Evolutionary conservation across 2,888 invertebrate species (phyloP).

Genomic region (Sisyra terminalis): DNA sequence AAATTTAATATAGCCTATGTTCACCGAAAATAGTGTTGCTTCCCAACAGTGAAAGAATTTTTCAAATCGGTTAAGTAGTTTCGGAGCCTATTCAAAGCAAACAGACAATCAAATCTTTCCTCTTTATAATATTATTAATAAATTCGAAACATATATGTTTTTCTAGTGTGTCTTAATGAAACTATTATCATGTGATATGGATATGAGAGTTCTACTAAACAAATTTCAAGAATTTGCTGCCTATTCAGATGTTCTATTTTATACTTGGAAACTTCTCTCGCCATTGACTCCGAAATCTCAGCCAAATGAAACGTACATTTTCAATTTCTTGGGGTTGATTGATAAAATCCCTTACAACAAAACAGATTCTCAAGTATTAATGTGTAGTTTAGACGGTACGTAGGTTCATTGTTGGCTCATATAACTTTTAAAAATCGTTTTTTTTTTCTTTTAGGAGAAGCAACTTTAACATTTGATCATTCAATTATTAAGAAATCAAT

Average conservation of each 20-base stretch:
- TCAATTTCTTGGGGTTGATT: conserved; percentile 45
- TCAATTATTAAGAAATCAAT: conserved; percentile 34
- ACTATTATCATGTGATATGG: conserved; percentile 41
- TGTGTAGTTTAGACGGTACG: conserved; percentile 30
- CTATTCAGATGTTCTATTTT: conserved; percentile 59
- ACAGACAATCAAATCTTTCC: too few species aligned
- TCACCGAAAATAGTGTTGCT: too few species aligned
- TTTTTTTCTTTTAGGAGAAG: conserved; percentile 16
- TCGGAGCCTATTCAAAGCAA: too few species aligned
- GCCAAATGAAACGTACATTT: conserved; percentile 33
- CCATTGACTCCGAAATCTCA: conserved; percentile 37
- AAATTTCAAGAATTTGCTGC: conserved; percentile 60
- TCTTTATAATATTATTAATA: too few species aligned
- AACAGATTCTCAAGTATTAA: conserved; percentile 18
- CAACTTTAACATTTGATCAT: conserved; percentile 42
- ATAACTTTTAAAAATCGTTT: background rate
- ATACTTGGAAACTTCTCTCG: conserved; percentile 45
- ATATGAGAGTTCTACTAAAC: conserved; percentile 41
- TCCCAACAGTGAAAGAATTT: too few species aligned
- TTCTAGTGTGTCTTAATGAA: conserved; percentile 40
- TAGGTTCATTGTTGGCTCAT: conserved; percentile 7
- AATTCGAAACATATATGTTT: background rate
- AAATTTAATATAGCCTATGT: too few species aligned
- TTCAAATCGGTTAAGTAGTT: too few species aligned
- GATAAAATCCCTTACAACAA: conserved; percentile 34